phyloP scores from a whole-genome alignment of 23 tunicate species.

The Trididemnum miniatum region DNA sequence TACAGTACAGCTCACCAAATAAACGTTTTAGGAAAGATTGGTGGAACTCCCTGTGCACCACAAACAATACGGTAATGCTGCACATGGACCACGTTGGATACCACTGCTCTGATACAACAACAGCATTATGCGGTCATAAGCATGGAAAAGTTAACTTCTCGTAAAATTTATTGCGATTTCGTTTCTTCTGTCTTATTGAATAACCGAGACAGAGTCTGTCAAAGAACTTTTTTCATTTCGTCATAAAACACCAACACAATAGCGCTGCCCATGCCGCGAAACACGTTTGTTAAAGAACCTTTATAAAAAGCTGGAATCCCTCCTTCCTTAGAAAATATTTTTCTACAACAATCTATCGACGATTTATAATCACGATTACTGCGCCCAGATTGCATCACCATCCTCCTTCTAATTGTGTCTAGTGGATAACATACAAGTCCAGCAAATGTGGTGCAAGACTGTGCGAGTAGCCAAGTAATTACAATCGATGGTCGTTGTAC shows the following conservation, averaged over 20 bases:
- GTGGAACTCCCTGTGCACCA: no score
- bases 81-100: no score
- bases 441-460: conserved; percentile 59
- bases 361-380: conserved; percentile 9
- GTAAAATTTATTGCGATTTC: no score
- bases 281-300: conserved; percentile 69
- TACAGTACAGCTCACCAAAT: no score
- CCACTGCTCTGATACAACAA: no score
- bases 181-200: no score
- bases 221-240: conserved; percentile 48
- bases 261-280: conserved; percentile 83
- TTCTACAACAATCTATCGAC: conserved; percentile 40
- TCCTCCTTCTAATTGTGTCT: conserved; percentile 72
- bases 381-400: conserved; percentile 87
- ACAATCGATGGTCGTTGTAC: conserved; percentile 14
- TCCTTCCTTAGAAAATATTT: conserved; percentile 54
- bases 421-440: conserved; percentile 76
- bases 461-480: conserved; percentile 52
- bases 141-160: no score
- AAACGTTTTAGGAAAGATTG: no score
- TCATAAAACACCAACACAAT: conserved; percentile 73
- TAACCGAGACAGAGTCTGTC: no score
- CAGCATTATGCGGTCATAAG: no score
- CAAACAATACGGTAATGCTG: no score
- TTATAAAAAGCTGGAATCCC: conserved; percentile 65